Percentiles rank a stretch among this genome's conserved stretches.
Evolutionary conservation across 2,888 invertebrate genomes (phyloP).

Genomic region (Pardosa pseudoannulata): DNA sequence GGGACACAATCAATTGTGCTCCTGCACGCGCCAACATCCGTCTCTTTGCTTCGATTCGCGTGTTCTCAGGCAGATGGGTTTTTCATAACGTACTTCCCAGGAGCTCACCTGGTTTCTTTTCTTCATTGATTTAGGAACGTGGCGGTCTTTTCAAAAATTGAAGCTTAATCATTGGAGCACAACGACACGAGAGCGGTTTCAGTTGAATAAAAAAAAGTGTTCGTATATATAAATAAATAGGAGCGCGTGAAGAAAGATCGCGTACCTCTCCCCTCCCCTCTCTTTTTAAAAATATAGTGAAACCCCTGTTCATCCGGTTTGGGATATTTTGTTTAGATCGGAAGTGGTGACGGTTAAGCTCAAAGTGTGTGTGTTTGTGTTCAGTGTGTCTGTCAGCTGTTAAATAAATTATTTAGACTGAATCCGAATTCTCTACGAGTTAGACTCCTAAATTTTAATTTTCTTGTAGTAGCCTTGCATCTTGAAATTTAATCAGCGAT

Average conservation of each 20-base stretch:
- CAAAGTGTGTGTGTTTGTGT: not conserved
- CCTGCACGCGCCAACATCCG: constrained; percentile 25
- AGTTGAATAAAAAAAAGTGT: not conserved
- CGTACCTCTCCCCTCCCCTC: constrained; percentile 7
- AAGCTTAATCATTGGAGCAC: constrained; percentile 1
- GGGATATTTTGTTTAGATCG: constrained; percentile 40
- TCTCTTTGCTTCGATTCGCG: constrained; percentile 24
- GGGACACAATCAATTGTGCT: constrained; percentile 25
- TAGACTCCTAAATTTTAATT: too few species aligned
- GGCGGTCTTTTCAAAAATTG: not conserved
- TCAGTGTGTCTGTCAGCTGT: not conserved
- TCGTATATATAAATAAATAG: not conserved
- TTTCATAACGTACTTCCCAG: constrained; percentile 42
- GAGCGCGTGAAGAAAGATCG: not conserved
- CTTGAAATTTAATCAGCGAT: not conserved
- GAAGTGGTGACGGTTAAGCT: not conserved
- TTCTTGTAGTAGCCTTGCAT: too few species aligned
- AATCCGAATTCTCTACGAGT: too few species aligned
- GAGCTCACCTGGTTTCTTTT: constrained; percentile 53
- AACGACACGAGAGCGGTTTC: not conserved
- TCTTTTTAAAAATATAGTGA: not conserved
- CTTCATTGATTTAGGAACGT: constrained; percentile 24
- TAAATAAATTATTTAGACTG: too few species aligned
- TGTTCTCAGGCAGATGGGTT: constrained; percentile 44
- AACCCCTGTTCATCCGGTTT: constrained; percentile 18